Base-by-base conservation (phyloP, 1,140 invertebrate genomes). In the Monomorium pharaonis region DNA sequence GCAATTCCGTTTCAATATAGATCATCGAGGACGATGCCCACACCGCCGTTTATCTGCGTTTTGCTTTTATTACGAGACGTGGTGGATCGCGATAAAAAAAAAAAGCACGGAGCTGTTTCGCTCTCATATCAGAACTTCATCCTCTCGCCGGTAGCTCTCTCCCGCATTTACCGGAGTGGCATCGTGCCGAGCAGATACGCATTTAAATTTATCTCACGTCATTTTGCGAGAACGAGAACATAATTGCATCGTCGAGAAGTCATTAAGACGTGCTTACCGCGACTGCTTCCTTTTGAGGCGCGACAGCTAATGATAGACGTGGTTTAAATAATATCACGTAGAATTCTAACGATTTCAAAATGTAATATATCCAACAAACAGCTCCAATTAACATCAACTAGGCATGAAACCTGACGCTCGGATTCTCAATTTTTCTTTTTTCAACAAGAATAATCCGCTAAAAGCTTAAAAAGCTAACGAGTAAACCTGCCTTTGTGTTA, bases 121-220 rank as follows among this genome's bases (percentile, higher is more conserved):
- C 80, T 86, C 77, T 65, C 86, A 51, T 89, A 89, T 89, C 88
- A 89, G 74, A 89, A 54, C 47, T 83, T 62, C 65, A 75, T 42
- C 30, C 60, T 81, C 60, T 63, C 51, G 42, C 18, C 51, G 16
- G 49, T 30, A 47, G 86, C 56, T 65, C 54, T 65, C 47, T 85
- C 60, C 67, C 33, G n/a, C 47, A 60, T 78, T 86, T 70, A 18
- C 56, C 56, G 18, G 14, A 58, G n/a, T 24, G 49, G 60, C 37
- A 54, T 42, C 12, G 42, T 14, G 18, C 54, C 5, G n/a, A 37
- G 14, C 27, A 60, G 63, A 62, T 83, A 90, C 86, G 44, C 78
- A 85, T 90, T 85, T 90, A 88, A 90, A 90, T 90, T 90, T 90
- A 90, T 89, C 86, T 90, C 88, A 65, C 86, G 85, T 89, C 88